Conservation (phyloP, 2,113 vertebrate species). For the Microcebus tavaratra region DNA sequence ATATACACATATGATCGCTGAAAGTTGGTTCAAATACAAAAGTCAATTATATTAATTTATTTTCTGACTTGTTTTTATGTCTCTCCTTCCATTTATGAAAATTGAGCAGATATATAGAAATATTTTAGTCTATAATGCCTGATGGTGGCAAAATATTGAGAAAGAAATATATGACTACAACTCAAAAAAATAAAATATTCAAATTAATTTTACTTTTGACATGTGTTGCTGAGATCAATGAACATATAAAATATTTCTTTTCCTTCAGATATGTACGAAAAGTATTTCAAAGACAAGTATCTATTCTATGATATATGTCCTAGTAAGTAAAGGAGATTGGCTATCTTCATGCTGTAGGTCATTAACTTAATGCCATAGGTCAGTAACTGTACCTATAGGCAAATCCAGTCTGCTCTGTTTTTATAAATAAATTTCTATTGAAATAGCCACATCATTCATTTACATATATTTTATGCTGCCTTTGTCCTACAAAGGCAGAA, state of each 20-base stretch:
- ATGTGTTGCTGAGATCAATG: not conserved
- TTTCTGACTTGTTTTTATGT: not conserved
- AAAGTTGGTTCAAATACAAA: not conserved
- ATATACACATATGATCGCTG: not conserved
- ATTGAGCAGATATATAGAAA: not conserved
- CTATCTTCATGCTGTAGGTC: not conserved
- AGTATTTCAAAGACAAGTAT: not conserved
- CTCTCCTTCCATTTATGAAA: not conserved
- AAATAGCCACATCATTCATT: not conserved
- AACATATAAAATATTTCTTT: not conserved
- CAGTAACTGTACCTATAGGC: not conserved
- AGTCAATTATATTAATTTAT: not conserved
- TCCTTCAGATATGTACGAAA: not conserved
- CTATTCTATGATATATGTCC: not conserved
- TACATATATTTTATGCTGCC: not conserved
- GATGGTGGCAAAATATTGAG: not conserved
- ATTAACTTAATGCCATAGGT: not conserved
- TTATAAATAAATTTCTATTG: not conserved
- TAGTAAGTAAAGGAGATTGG: not conserved
- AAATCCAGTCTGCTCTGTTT: not conserved
- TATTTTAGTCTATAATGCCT: not conserved
- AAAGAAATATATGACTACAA: not conserved
- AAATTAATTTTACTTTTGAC: not conserved
- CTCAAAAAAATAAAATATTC: not conserved
- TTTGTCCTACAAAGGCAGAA: not conserved